Evolutionary conservation across 2,113 vertebrate species (phyloP).

Genomic region (Sebastes schlegelii): DNA sequence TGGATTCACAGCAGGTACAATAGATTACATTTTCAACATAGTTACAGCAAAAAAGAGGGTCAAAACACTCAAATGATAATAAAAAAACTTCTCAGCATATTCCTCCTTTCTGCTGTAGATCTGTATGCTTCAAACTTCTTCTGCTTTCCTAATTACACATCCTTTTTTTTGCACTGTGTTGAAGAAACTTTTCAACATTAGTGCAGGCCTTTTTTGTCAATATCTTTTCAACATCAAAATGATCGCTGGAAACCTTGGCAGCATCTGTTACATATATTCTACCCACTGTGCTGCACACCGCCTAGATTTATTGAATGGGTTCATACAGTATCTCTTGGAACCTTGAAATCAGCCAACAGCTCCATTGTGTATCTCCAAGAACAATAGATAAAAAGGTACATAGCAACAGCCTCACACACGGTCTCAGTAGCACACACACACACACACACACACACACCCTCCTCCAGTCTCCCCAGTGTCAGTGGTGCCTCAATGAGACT

Average conservation of each 20-base stretch:
- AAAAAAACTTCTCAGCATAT: neutral
- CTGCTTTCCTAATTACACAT: neutral
- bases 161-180: neutral
- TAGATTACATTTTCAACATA: neutral
- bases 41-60: neutral
- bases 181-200: neutral
- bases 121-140: neutral
- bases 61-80: neutral
- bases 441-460: neutral
- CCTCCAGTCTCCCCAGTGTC: constrained; percentile 8
- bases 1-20: neutral
- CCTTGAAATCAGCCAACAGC: neutral
- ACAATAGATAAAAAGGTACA: constrained; percentile 17
- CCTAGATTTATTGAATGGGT: neutral
- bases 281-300: neutral
- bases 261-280: neutral
- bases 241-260: too few species aligned
- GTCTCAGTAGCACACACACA: neutral
- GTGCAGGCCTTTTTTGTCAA: neutral
- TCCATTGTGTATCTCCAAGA: neutral
- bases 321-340: neutral
- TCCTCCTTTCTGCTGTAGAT: neutral
- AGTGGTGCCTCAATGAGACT: constrained; percentile 22
- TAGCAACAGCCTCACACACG: neutral
- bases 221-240: too few species aligned